Percentiles rank a stretch among this genome's conserved stretches.
Evolutionary conservation across 2,888 invertebrate species (phyloP).

Genomic region (Eremobia ochroleuca): DNA sequence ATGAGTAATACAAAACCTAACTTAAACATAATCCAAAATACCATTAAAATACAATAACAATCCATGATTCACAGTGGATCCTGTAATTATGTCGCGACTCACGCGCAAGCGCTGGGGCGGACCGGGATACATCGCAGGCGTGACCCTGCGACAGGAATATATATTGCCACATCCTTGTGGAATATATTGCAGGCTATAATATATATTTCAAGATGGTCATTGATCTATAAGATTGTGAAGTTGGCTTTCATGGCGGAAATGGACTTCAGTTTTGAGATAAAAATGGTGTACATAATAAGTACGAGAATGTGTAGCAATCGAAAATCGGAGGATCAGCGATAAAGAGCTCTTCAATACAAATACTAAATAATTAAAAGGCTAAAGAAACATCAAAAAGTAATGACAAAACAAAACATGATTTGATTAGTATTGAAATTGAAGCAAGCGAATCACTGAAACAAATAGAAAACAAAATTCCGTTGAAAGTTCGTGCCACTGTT

Average conservation of each 20-base stretch:
- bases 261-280: background rate
- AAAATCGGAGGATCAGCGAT: background rate
- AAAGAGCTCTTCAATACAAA: background rate
- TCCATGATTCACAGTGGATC: constrained; percentile 49
- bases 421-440: background rate
- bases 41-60: constrained; percentile 15
- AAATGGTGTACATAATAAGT: background rate
- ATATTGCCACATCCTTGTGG: constrained; percentile 44
- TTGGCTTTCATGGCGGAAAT: background rate
- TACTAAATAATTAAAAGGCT: background rate
- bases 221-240: constrained; percentile 28
- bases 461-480: constrained; percentile 23
- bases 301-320: background rate
- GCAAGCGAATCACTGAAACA: background rate
- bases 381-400: background rate
- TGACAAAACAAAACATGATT: background rate
- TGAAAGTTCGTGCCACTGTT: constrained; percentile 3
- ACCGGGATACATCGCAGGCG: constrained; percentile 64
- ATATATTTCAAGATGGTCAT: constrained; percentile 30
- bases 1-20: too few relatives aligned
- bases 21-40: constrained; percentile 5
- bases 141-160: constrained; percentile 61
- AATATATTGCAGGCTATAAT: constrained; percentile 44
- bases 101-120: constrained; percentile 59
- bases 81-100: constrained; percentile 61